Evolutionary conservation across 2,113 vertebrate genomes (phyloP).

Genomic region (Tragelaphus imberbis): DNA sequence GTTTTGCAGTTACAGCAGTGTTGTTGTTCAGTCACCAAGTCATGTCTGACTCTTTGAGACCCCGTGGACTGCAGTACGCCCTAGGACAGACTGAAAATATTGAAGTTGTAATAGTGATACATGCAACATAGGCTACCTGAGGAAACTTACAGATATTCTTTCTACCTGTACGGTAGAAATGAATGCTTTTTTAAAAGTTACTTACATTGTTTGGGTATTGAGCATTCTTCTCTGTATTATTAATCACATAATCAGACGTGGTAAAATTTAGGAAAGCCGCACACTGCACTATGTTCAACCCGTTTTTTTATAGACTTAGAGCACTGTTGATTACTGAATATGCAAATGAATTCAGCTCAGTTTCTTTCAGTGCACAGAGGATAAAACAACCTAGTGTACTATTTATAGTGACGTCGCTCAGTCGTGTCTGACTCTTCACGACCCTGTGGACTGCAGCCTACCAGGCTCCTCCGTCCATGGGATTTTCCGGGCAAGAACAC

Average conservation of each 20-base stretch:
- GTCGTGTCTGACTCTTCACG: too few species aligned
- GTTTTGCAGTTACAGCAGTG: neutral
- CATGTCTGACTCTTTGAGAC: neutral
- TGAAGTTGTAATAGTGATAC: neutral
- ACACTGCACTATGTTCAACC: neutral
- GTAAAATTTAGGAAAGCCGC: neutral
- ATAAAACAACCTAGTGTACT: neutral
- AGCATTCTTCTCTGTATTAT: neutral
- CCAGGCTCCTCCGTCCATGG: too few species aligned
- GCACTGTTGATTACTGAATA: neutral
- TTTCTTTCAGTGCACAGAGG: conserved; percentile 13
- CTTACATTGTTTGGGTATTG: neutral
- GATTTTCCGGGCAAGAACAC: too few species aligned
- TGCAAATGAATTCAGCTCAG: neutral
- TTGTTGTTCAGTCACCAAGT: neutral
- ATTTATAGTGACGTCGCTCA: neutral
- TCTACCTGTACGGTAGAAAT: neutral
- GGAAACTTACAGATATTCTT: neutral
- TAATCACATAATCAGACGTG: neutral
- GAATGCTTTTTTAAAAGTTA: neutral
- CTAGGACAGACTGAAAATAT: neutral
- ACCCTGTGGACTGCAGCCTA: too few species aligned
- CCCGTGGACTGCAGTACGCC: neutral
- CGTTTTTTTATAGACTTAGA: neutral
- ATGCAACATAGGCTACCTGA: neutral